Base-by-base conservation (phyloP, 2,888 invertebrate species). In the Caenorhabditis sp. region DNA sequence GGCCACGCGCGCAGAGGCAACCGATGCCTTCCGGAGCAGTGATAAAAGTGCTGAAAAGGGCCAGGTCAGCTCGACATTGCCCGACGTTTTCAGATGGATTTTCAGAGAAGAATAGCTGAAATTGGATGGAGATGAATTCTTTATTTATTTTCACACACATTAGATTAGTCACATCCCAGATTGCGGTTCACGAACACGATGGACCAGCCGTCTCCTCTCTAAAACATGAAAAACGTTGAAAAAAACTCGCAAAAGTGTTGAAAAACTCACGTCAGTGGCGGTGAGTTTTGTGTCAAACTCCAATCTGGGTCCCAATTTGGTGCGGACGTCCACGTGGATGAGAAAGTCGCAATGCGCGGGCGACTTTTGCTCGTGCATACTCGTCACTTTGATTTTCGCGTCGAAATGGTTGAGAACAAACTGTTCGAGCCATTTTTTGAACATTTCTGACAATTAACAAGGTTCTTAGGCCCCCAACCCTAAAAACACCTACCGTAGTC, bases 381-480 rank as follows among this genome's bases (percentile, higher is more conserved):
- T 27, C 11, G 24, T 13, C 2, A 65, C 39, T 15, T 55, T 32
- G n/a, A 65, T 27, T 2, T 20, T 56, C 1, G 65, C 53, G 30
- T 65, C 55, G 5, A 20, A 30, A 30, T 65, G 65, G 11, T 56
- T 24, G 22, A 55, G n/a, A n/a, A 56, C 55, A 39, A 56, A 65
- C 39, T 65, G 65, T 55, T 56, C 46, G 17, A 65, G 55, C 65
- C 65, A 65, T 11, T 55, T 46, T 27, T 6, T n/a, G 55, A 37
- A 65, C 37, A 46, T 46, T 9, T 20, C 65, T 65, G 30, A n/a
- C n/a, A n/a, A n/a, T n/a, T 37, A 9, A 30, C 30, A 45, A 20
- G 4, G 11, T 45, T 32, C 9, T 30, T 30, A 30, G 30, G 9
- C 9, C 30, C 30, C 5, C 5, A 30, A 30, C 11, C 9, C 2